phyloP scores from a whole-genome alignment of 2,113 vertebrate species.

The Lepus timidus region DNA sequence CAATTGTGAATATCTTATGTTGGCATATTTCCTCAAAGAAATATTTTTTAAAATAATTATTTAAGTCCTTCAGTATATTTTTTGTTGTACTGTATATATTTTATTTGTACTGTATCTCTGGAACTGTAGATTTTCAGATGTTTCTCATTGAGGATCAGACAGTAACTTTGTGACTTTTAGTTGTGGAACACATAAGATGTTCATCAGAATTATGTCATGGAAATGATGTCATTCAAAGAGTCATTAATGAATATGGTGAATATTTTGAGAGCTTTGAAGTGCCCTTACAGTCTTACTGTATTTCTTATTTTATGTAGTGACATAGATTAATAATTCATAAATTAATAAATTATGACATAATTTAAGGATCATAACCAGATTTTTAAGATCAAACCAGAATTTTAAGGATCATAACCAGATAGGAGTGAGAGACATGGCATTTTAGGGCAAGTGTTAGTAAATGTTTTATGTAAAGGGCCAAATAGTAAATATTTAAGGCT shows the following conservation, averaged over 20 bases:
- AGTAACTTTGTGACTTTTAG: constrained; percentile 8
- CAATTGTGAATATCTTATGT: constrained; percentile 42
- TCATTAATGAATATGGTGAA: constrained; percentile 3
- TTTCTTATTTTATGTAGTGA: not conserved
- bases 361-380: no score
- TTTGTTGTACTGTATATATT: not conserved
- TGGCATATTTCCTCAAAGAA: constrained; percentile 35
- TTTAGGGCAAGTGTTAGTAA: not conserved
- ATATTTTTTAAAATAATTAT: constrained; percentile 30
- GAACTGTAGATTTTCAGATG: not conserved
- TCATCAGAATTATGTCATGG: not conserved
- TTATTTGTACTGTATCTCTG: not conserved
- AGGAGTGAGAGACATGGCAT: not conserved
- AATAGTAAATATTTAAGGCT: not conserved
- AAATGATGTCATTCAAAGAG: not conserved
- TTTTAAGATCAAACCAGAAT: not conserved
- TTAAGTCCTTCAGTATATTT: not conserved
- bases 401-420: constrained; percentile 13
- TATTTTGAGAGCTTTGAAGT: constrained; percentile 48
- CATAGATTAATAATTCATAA: no score
- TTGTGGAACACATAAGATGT: not conserved
- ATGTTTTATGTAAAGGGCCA: constrained; percentile 40
- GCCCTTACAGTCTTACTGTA: not conserved
- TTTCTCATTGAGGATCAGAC: not conserved
- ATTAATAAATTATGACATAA: no score